A percentile compares a stretch with the other conserved stretches of the same genome.
phyloP scores from a whole-genome alignment of 2,888 invertebrate genomes.

The Ophion ellenae region DNA sequence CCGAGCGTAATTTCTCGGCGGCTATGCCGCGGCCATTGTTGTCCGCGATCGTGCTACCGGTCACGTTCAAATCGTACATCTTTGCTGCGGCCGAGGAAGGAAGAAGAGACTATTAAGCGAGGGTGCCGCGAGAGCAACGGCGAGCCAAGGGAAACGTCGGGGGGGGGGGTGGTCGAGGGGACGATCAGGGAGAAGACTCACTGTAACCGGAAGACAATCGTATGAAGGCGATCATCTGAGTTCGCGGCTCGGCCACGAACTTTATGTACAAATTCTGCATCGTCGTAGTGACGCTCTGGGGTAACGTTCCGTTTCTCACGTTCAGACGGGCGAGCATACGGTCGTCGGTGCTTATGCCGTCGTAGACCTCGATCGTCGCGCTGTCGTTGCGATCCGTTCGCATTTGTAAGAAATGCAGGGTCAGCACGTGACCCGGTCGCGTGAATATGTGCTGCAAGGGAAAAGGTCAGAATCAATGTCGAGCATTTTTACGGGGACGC shows the following conservation, averaged over 20 bases:
- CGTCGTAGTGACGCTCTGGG: constrained; percentile 94
- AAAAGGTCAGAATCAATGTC: not conserved
- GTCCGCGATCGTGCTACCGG: constrained; percentile 92
- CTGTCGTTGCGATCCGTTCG: constrained; percentile 91
- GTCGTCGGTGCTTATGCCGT: constrained; percentile 90
- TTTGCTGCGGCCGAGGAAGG: constrained; percentile 82
- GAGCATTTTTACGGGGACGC: not conserved
- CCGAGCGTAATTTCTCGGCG: constrained; percentile 95
- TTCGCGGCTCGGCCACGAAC: constrained; percentile 90
- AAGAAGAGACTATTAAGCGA: not conserved
- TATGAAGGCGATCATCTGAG: constrained; percentile 91
- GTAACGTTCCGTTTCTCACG: constrained; percentile 93
- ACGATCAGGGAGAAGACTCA: constrained; percentile 77
- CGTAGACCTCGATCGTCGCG: constrained; percentile 90
- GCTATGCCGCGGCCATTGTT: constrained; percentile 98
- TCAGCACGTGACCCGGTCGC: constrained; percentile 91
- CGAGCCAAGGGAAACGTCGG: too few relatives aligned
- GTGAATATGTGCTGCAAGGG: constrained; percentile 88
- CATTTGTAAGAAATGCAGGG: constrained; percentile 93
- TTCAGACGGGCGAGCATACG: constrained; percentile 89
- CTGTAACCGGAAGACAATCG: constrained; percentile 91
- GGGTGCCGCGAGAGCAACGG: too few relatives aligned
- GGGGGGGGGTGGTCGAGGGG: not conserved
- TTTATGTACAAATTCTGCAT: constrained; percentile 92
- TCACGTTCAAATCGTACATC: constrained; percentile 94